Evolutionary conservation across 2,113 vertebrate species (phyloP), one percentile per base, ranked within the genome.

Genomic region (Tragelaphus buxtoni): DNA sequence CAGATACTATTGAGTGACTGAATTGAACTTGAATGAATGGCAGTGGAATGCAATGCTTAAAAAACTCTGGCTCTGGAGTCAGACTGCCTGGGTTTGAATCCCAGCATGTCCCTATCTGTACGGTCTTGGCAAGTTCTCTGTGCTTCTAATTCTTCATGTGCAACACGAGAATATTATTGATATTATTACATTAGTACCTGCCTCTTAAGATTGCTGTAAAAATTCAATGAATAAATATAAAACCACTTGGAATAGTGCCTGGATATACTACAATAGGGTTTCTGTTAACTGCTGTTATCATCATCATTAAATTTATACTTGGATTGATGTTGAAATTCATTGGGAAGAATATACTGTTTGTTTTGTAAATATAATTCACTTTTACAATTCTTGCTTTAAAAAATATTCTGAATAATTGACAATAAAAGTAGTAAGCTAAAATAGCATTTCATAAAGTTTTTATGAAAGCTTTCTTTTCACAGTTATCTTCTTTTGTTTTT

Each of bases 401-500:
- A 84, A 83, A 65, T 42, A 69, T 95, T 91, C 45, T 56, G 1
- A 93, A 6, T 93, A 81, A 95, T 69, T 82, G 45, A 87, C 93
- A 88, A 74, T 86, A 82, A 80, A 91, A 97, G 51, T 32, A 88
- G 11, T 90, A 92, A 95, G 32, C 53, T 89, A 53, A 91, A 63
- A 86, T 92, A 26, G 26, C 17, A 74, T 90, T 91, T 95, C 88
- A 60, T 63, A 39, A 90, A 89, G 14, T 16, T 88, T 94, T 90
- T 96, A 63, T 74, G 7, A 49, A 93, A 26, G 30, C 76, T 92
- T 96, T 90, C 69, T 95, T 69, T 90, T 97, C 32, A 90, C 94
- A 30, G 65, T 96, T 93, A 65, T 97, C 32, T 82, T 95, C 26
- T 91, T 90, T 93, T 96, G 28, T 79, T 47, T 95, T 85, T 58